phyloP scores from a whole-genome alignment of 2,888 invertebrate genomes.

The Patella pellucida region DNA sequence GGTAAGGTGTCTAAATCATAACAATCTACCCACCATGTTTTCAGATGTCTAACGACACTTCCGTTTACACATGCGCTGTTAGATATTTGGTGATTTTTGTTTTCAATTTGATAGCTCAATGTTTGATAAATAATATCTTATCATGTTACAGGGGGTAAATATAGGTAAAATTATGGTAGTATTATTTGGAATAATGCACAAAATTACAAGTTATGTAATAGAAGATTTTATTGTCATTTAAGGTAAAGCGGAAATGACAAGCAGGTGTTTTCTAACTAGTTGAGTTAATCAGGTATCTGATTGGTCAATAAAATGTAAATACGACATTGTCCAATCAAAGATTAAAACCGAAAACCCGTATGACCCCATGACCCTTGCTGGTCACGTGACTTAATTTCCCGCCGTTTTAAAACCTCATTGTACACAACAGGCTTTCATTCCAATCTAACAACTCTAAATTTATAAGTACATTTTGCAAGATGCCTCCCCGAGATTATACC shows the following conservation, averaged over 20 bases:
- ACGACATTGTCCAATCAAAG: conserved; percentile 17
- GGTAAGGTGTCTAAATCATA: conserved; percentile 5
- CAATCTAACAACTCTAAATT: not conserved
- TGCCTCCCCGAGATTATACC: conserved; percentile 65
- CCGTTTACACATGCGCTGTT: conserved; percentile 33
- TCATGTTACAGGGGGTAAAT: too few relatives aligned
- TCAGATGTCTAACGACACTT: conserved; percentile 26
- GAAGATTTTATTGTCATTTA: not conserved
- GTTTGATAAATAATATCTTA: too few relatives aligned
- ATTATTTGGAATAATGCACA: too few relatives aligned
- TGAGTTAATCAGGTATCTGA: not conserved
- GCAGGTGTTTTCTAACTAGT: not conserved
- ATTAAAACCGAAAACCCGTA: conserved; percentile 2
- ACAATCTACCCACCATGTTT: conserved; percentile 25
- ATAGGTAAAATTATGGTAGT: too few relatives aligned
- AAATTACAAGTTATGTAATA: too few relatives aligned
- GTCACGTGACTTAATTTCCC: conserved; percentile 57
- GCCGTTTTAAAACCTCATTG: conserved; percentile 44
- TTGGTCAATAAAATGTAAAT: conserved; percentile 14
- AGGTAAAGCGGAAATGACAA: not conserved
- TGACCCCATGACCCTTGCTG: conserved; percentile 18
- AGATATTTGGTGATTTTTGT: conserved; percentile 10
- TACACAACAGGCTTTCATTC: not conserved
- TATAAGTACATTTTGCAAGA: conserved; percentile 27
- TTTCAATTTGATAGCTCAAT: too few relatives aligned